A percentile compares a stretch with the other conserved stretches of the same genome.
Conservation (phyloP, 2,113 vertebrate species). For the Ramphastos sulfuratus region DNA sequence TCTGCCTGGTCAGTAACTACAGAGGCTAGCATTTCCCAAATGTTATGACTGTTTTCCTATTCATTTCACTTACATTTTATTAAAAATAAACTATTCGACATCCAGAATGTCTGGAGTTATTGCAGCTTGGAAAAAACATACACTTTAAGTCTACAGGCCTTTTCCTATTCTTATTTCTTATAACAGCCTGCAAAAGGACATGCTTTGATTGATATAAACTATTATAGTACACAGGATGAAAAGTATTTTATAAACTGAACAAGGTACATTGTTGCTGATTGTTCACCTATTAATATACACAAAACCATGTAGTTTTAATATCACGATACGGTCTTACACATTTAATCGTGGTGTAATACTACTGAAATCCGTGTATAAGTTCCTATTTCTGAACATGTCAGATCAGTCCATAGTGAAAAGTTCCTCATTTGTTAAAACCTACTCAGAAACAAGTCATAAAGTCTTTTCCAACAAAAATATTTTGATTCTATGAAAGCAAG, state of each 20-base stretch:
- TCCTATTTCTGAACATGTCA: background rate
- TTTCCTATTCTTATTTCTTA: background rate
- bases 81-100: slow-evolving; percentile 23
- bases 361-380: background rate
- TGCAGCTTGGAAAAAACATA: background rate
- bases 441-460: background rate
- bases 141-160: background rate
- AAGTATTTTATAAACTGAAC: background rate
- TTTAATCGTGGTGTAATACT: background rate
- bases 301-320: fast-evolving
- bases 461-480: too few species aligned
- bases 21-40: slow-evolving; percentile 9
- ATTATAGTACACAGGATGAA: background rate
- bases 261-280: background rate
- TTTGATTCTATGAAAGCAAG: background rate
- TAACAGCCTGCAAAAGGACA: background rate
- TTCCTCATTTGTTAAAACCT: background rate
- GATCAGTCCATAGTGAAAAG: background rate
- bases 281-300: background rate
- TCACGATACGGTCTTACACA: background rate
- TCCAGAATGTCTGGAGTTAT: background rate
- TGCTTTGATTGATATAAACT: background rate
- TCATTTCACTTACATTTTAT: slow-evolving; percentile 32
- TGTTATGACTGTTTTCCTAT: slow-evolving; percentile 16
- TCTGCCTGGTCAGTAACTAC: slow-evolving; percentile 34